Percentiles rank a stretch among this genome's conserved stretches.
Conservation (phyloP, 2,888 invertebrate genomes). For the Chromoteleia sp. region DNA sequence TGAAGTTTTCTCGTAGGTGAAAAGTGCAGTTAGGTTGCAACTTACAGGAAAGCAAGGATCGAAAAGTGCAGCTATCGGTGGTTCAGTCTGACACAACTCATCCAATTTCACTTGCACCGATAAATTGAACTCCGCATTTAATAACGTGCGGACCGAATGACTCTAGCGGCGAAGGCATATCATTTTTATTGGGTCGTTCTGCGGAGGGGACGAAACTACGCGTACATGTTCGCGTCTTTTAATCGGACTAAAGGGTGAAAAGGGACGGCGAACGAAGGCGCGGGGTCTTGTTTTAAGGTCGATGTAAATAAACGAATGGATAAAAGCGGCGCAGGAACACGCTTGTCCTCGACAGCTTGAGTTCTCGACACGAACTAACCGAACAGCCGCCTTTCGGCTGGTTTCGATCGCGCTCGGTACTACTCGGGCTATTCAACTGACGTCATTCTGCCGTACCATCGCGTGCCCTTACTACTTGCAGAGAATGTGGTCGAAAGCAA, state of each 20-base stretch:
- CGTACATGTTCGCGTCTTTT: slow-evolving; percentile 11
- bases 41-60: slow-evolving; percentile 17
- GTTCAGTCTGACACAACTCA: slow-evolving; percentile 58
- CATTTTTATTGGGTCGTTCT: slow-evolving; percentile 25
- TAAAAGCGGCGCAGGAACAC: slow-evolving; percentile 70
- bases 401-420: slow-evolving; percentile 77
- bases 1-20: no score
- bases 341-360: slow-evolving; percentile 70
- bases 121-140: slow-evolving; percentile 34
- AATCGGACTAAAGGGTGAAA: background rate
- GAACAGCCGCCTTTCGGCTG: slow-evolving; percentile 72
- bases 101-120: slow-evolving; percentile 59
- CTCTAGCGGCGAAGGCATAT: slow-evolving; percentile 18
- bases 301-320: slow-evolving; percentile 36
- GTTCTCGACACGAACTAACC: slow-evolving; percentile 72
- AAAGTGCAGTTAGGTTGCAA: background rate
- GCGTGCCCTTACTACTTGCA: slow-evolving; percentile 82
- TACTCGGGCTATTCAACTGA: slow-evolving; percentile 74
- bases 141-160: slow-evolving; percentile 30
- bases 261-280: background rate
- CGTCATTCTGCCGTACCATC: slow-evolving; percentile 83
- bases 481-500: slow-evolving; percentile 54
- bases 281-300: background rate
- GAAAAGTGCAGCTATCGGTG: slow-evolving; percentile 16
- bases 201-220: background rate